Percentiles rank a stretch among this genome's conserved stretches.
Evolutionary conservation across 2,113 vertebrate genomes (phyloP).

Genomic region (Pseudopipra pipra): DNA sequence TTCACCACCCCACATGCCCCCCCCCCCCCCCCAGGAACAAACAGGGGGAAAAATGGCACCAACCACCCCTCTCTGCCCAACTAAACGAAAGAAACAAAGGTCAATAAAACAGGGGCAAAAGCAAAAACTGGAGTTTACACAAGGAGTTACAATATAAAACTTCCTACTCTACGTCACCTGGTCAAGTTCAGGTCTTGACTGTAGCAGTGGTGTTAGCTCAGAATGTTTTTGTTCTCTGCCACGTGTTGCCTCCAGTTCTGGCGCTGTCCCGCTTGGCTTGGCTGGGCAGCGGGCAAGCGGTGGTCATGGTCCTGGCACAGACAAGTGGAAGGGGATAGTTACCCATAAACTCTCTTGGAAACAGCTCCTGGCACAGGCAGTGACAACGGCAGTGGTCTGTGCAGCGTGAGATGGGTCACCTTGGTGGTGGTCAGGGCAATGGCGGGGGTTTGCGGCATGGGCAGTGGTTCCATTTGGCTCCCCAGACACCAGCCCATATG

Average conservation of each 20-base stretch:
- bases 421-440: neutral
- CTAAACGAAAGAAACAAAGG: neutral
- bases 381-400: neutral
- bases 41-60: neutral
- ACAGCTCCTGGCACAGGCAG: neutral
- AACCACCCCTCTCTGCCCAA: neutral
- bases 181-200: neutral
- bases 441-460: neutral
- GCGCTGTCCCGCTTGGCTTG: neutral
- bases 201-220: neutral
- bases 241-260: neutral
- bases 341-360: neutral
- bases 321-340: neutral
- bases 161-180: neutral
- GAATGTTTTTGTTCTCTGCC: neutral
- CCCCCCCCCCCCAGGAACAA: neutral
- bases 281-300: neutral
- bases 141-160: neutral
- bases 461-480: neutral
- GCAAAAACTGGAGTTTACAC: neutral
- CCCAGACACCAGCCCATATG: neutral
- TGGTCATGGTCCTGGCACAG: neutral
- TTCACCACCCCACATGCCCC: neutral
- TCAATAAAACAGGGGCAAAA: neutral
- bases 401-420: neutral